Conservation (phyloP, 2,797 vertebrate species). For the Poecilia velifera region DNA sequence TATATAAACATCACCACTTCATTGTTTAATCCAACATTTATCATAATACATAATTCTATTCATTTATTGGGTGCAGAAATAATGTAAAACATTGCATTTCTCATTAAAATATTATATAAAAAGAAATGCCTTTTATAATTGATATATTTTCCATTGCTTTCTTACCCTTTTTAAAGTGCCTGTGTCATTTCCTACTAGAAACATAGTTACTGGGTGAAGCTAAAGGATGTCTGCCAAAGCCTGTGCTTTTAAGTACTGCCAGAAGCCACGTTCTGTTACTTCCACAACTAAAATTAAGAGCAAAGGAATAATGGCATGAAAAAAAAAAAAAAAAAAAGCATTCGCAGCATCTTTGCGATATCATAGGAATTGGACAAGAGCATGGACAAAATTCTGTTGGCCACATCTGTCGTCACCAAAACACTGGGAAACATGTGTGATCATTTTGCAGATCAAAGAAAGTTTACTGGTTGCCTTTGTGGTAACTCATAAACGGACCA, state of each 20-base stretch:
- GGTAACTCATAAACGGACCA: not conserved
- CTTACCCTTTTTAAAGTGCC: not conserved
- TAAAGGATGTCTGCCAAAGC: not conserved
- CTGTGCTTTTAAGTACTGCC: not conserved
- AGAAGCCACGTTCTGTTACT: not conserved
- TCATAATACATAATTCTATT: not conserved
- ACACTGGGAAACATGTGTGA: not conserved
- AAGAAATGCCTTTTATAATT: not conserved
- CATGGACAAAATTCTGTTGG: not conserved
- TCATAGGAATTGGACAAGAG: not conserved
- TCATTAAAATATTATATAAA: not conserved
- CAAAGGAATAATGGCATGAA: not conserved
- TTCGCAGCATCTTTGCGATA: not conserved
- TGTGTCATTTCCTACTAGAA: not conserved
- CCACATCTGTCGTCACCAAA: not conserved
- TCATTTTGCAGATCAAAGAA: constrained; percentile 7
- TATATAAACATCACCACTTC: not conserved
- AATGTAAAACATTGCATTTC: not conserved
- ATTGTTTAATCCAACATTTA: not conserved
- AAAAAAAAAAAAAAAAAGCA: not conserved
- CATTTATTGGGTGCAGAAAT: not conserved
- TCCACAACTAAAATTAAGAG: not conserved
- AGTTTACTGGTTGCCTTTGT: not conserved
- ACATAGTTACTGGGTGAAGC: not conserved
- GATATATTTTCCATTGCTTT: not conserved